phyloP scores from a whole-genome alignment of 2,888 invertebrate genomes.

The Orchesellides sinensis region DNA sequence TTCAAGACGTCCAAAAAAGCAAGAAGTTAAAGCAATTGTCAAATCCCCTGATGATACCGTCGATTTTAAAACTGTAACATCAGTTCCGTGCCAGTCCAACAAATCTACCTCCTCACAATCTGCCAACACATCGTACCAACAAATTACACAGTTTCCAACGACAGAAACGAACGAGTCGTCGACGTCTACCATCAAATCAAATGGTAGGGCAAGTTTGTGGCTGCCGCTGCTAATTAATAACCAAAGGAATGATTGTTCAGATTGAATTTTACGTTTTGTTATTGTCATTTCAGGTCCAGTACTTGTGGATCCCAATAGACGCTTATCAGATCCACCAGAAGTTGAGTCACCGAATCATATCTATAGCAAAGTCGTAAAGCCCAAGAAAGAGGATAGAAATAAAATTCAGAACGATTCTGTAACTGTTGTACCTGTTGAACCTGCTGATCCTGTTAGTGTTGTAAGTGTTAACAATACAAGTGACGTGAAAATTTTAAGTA shows the following conservation, averaged over 20 bases:
- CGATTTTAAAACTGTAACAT: slow-evolving; percentile 30
- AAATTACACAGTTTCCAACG: neutral
- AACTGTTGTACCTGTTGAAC: slow-evolving; percentile 73
- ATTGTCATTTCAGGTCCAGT: slow-evolving; percentile 24
- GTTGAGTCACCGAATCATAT: slow-evolving; percentile 40
- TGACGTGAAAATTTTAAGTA: slow-evolving; percentile 69
- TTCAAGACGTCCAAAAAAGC: neutral
- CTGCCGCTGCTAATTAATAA: too few relatives aligned
- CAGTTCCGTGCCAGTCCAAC: slow-evolving; percentile 48
- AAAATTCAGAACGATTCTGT: slow-evolving; percentile 63
- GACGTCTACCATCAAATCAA: slow-evolving; percentile 20
- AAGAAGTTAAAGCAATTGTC: neutral
- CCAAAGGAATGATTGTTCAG: neutral
- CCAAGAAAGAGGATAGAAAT: slow-evolving; percentile 34
- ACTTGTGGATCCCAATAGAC: slow-evolving; percentile 10
- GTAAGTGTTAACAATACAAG: slow-evolving; percentile 72
- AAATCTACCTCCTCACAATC: slow-evolving; percentile 38
- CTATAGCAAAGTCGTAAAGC: slow-evolving; percentile 60
- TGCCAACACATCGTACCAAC: slow-evolving; percentile 1
- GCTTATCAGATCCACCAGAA: slow-evolving; percentile 7
- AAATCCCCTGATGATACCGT: slow-evolving; percentile 25
- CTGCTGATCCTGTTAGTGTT: slow-evolving; percentile 68
- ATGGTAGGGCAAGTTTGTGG: slow-evolving; percentile 22
- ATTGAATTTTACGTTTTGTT: neutral
- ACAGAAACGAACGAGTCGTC: slow-evolving; percentile 11